A percentile compares a stretch with the other conserved stretches of the same genome.
These are phyloP conservation scores for Drosophila orena DNA, from an alignment of 1,140 invertebrate genomes.

Conservation along the genomic window DNA sequence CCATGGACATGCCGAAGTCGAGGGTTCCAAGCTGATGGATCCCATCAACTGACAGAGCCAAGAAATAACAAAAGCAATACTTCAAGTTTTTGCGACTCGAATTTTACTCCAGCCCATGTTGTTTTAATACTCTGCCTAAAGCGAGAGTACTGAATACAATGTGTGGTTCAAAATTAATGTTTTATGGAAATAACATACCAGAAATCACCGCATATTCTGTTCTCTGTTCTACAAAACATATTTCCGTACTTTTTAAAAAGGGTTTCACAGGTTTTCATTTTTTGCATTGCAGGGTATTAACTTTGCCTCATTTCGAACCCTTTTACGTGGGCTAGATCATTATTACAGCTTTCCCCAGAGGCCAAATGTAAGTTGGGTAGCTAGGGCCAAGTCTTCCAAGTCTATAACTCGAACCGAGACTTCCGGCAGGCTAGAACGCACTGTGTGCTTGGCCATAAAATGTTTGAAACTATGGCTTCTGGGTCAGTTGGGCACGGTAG, in stretches of 20 bases:
- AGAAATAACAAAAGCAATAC: constrained; percentile 38
- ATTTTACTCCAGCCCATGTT: constrained; percentile 11
- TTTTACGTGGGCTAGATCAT: constrained; percentile 11
- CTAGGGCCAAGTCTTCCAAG: constrained; percentile 22
- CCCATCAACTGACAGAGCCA: constrained; percentile 48
- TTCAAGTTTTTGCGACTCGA: constrained; percentile 30
- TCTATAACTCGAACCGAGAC: constrained; percentile 15
- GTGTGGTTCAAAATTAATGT: too few species aligned
- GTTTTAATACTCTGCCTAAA: constrained; percentile 37
- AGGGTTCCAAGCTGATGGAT: constrained; percentile 45
- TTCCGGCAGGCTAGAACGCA: constrained; percentile 32
- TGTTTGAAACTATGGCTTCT: constrained; percentile 69
- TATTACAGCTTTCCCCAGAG: constrained; percentile 4
- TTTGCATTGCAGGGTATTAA: constrained; percentile 4
- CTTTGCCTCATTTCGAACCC: neutral
- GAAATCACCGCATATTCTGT: too few species aligned
- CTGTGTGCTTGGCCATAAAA: constrained; percentile 61
- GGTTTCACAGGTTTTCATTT: too few species aligned
- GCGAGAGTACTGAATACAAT: neutral
- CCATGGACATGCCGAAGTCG: constrained; percentile 35
- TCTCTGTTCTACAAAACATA: too few species aligned
- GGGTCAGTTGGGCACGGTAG: constrained; percentile 80
- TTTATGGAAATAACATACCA: too few species aligned
- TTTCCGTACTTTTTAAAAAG: too few species aligned
- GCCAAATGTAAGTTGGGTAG: constrained; percentile 21